These are phyloP conservation scores for Chlamydotis undulata DNA, from an alignment of 2,113 vertebrate species.

Conservation along the genomic window DNA sequence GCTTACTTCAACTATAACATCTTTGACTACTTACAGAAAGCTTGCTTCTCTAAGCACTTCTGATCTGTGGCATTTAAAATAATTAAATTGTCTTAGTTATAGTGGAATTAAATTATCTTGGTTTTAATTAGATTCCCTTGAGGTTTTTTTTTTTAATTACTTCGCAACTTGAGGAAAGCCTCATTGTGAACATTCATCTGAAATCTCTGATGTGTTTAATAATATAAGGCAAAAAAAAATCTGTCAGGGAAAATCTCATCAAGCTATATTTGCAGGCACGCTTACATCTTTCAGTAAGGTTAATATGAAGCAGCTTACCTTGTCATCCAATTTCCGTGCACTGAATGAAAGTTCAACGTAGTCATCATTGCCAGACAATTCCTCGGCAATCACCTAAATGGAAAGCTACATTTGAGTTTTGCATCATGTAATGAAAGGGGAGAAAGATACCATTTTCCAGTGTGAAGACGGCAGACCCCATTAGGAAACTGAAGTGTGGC, in stretches of 20 bases:
- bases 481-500: background rate
- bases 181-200: slow-evolving; percentile 41
- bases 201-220: slow-evolving; percentile 68
- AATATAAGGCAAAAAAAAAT: slow-evolving; percentile 48
- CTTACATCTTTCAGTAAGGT: slow-evolving; percentile 52
- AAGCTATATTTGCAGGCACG: slow-evolving; percentile 47
- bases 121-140: slow-evolving; percentile 64
- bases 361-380: slow-evolving; percentile 95
- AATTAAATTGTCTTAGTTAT: slow-evolving; percentile 43
- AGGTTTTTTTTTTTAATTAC: slow-evolving; percentile 38
- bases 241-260: slow-evolving; percentile 61
- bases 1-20: background rate
- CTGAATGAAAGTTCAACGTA: slow-evolving; percentile 97
- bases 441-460: background rate
- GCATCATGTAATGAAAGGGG: background rate
- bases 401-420: slow-evolving; percentile 26
- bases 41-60: slow-evolving; percentile 33
- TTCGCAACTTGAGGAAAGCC: slow-evolving; percentile 41
- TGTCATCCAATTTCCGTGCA: slow-evolving; percentile 96
- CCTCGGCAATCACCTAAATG: slow-evolving; percentile 91
- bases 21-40: slow-evolving; percentile 17
- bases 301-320: slow-evolving; percentile 81
- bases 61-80: slow-evolving; percentile 56
- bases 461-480: background rate
- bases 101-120: slow-evolving; percentile 55